Evolutionary conservation across 64 coral and sea anemone genomes (phyloP), one percentile per base, ranked within the genome.

Genomic region (Acropora tenuis): DNA sequence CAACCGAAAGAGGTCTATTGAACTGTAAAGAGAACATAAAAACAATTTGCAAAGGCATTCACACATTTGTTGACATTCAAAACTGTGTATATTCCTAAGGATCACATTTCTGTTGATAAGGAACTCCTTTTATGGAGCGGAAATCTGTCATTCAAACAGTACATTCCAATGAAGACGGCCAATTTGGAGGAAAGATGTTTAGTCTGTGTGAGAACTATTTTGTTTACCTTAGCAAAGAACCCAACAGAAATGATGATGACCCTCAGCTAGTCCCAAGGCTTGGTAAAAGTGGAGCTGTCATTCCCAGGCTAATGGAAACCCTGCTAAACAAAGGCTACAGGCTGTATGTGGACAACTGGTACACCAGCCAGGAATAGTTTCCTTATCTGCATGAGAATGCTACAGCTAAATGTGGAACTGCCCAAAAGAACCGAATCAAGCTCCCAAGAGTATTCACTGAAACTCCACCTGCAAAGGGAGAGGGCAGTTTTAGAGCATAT

Each of bases 361-460:
- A 94, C 63, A 89, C 87, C 1, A 84, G 87, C 50, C 15, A 41
- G 18, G 30, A 47, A 77, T 45, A 85, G 19, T 84, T 77, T 13
- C 7, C 1, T 4, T 89, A 94, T 43, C 87, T 84, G 41, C 19
- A 30, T 84, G 55, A 68, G 41, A 53, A 89, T 5, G 41, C 82
- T 6, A 94, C 92, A 46, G 4, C 15, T 52, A 80, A 69, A 10
- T 84, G 86, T 94, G 87, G 92, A 16, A 94, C 87, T 41, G 66
- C 52, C 17, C 2, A 57, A 1, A 89, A 78, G 41, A 89, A 79
- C 46, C 48, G 46, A 47, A 47, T 48, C 17, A 8, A 18, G 75
- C 63, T 79, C 16, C 75, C 88, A 78, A 74, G 15, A 47, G 40
- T 48, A 41, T 12, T 89, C 40, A 78, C 18, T 2, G 43, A n/a